Evolutionary conservation across 2,888 invertebrate genomes (phyloP).

Genomic region (Chymomyza amoena): DNA sequence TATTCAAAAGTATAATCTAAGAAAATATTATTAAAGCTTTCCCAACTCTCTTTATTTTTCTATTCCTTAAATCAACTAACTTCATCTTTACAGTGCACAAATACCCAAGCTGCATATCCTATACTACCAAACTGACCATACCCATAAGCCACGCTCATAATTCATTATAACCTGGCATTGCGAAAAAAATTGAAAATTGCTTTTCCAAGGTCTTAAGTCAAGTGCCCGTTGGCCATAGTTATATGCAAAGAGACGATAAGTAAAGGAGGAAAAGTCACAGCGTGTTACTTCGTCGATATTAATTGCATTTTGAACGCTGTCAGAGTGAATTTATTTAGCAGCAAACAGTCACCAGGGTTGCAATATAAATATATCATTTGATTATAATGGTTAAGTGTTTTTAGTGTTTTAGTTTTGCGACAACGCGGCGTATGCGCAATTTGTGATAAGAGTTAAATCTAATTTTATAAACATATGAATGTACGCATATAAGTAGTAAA

Average conservation of each 20-base stretch:
- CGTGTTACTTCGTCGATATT: slow-evolving; percentile 40
- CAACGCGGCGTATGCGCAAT: slow-evolving; percentile 30
- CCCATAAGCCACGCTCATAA: slow-evolving; percentile 20
- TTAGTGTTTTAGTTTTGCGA: no score
- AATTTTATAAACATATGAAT: background rate
- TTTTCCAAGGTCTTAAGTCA: slow-evolving; percentile 45
- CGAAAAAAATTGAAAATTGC: slow-evolving; percentile 35
- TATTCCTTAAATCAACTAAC: no score
- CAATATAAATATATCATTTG: background rate
- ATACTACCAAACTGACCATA: background rate
- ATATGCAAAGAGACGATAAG: slow-evolving; percentile 14
- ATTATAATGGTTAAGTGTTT: background rate
- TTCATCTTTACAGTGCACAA: no score
- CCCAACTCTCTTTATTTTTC: no score
- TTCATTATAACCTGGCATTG: slow-evolving; percentile 40
- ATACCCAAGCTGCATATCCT: background rate
- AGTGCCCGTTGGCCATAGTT: slow-evolving; percentile 7
- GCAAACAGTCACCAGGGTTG: background rate
- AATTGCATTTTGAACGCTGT: slow-evolving; percentile 42
- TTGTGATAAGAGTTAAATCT: slow-evolving; percentile 22
- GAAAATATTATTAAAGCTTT: no score
- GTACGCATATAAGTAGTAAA: slow-evolving; percentile 9
- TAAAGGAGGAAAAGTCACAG: slow-evolving; percentile 12
- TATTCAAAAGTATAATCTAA: no score
- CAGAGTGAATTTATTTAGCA: slow-evolving; percentile 42